Conservation (phyloP, 2,113 vertebrate genomes). For the Chloroceryle aenea region DNA sequence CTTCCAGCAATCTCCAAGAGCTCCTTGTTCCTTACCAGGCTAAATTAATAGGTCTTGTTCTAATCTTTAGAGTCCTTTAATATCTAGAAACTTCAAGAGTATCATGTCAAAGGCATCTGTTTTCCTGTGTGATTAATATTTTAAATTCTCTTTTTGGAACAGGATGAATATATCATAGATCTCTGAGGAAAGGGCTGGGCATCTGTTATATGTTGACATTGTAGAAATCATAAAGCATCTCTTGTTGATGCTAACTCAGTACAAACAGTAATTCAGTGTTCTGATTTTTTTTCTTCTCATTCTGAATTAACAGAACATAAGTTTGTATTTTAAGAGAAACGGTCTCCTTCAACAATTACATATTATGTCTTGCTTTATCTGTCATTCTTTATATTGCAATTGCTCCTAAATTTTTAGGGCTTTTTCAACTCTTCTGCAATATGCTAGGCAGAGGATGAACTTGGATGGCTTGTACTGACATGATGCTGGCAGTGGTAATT, state of each 20-base stretch:
- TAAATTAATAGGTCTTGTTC: background rate
- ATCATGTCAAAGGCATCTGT: background rate
- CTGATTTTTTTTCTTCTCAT: background rate
- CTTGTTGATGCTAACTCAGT: background rate
- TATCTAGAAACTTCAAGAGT: background rate
- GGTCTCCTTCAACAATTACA: background rate
- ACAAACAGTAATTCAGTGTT: background rate
- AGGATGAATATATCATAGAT: background rate
- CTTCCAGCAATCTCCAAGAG: background rate
- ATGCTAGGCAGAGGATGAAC: background rate
- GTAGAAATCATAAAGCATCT: slow-evolving; percentile 18
- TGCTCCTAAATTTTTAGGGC: background rate
- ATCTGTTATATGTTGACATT: slow-evolving; percentile 35
- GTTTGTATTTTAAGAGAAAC: background rate
- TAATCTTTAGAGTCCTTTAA: background rate
- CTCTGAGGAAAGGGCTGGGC: slow-evolving; percentile 8
- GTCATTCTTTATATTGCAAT: background rate
- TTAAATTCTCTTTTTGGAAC: background rate
- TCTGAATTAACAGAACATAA: background rate
- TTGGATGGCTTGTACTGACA: background rate
- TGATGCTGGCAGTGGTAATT: background rate
- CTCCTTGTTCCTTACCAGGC: background rate
- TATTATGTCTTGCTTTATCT: background rate
- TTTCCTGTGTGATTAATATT: slow-evolving; percentile 8
- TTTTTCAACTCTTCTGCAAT: background rate